Percentiles rank a stretch among this genome's conserved stretches.
Evolutionary conservation across 1,140 invertebrate species (phyloP).

Genomic region (Drosophila serrata): DNA sequence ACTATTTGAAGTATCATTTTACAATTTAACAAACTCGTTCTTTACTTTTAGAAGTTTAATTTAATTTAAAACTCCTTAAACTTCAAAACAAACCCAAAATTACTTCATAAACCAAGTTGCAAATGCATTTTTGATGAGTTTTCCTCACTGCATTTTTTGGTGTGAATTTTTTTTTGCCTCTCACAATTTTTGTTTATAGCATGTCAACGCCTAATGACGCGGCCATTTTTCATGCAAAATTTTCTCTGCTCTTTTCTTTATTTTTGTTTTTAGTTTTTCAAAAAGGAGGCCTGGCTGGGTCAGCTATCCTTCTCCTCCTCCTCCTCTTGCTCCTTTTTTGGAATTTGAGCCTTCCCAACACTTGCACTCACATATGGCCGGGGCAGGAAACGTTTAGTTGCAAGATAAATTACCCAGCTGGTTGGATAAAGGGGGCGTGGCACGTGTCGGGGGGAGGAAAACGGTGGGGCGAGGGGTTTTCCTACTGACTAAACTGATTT

Average conservation of each 20-base stretch:
- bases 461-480: conserved; percentile 15
- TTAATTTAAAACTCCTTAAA: not conserved
- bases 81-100: not conserved
- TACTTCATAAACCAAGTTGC: not conserved
- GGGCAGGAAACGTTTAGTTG: conserved; percentile 76
- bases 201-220: conserved; percentile 81
- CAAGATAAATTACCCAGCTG: conserved; percentile 74
- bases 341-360: conserved; percentile 33
- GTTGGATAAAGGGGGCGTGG: conserved; percentile 37
- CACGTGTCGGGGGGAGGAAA: conserved; percentile 19
- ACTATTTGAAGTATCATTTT: not conserved
- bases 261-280: too few relatives aligned
- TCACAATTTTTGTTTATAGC: conserved; percentile 75
- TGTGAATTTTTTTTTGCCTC: conserved; percentile 30
- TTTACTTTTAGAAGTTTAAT: not conserved
- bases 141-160: conserved; percentile 46
- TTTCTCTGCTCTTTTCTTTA: not conserved
- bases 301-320: conserved; percentile 42
- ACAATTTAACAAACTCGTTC: not conserved
- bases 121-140: conserved; percentile 22
- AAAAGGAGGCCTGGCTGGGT: conserved; percentile 29
- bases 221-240: conserved; percentile 72
- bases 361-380: conserved; percentile 46
- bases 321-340: not conserved
- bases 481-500: conserved; percentile 78